phyloP scores from a whole-genome alignment of 1,140 invertebrate species.

The Orchestia grillus region DNA sequence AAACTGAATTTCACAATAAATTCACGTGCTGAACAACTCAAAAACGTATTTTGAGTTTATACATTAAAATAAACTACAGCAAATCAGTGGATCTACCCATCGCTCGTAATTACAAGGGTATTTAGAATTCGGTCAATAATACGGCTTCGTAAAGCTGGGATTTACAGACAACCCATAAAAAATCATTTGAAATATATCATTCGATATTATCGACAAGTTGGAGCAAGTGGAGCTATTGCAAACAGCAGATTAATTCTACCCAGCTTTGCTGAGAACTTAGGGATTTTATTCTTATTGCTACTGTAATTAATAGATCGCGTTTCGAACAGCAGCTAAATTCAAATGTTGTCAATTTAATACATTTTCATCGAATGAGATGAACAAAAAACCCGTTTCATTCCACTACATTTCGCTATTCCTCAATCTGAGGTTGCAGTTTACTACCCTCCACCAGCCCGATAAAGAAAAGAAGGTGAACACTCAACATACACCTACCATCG shows the following conservation, averaged over 20 bases:
- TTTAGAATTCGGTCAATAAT: background rate
- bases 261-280: background rate
- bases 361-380: background rate
- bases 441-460: background rate
- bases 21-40: background rate
- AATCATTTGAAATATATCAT: no score
- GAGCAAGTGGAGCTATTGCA: no score
- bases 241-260: background rate
- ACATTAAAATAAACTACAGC: background rate
- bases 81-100: background rate
- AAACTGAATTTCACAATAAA: background rate
- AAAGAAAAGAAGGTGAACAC: background rate
- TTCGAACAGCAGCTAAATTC: background rate
- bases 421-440: background rate
- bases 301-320: background rate
- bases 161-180: no score
- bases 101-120: background rate
- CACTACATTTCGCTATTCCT: background rate
- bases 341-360: background rate
- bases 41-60: background rate
- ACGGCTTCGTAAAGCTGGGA: no score
- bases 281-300: background rate
- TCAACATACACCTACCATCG: background rate
- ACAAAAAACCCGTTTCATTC: background rate
- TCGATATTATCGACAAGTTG: no score